Base-by-base conservation (phyloP, 1,140 invertebrate genomes). In the Lycorma delicatula region DNA sequence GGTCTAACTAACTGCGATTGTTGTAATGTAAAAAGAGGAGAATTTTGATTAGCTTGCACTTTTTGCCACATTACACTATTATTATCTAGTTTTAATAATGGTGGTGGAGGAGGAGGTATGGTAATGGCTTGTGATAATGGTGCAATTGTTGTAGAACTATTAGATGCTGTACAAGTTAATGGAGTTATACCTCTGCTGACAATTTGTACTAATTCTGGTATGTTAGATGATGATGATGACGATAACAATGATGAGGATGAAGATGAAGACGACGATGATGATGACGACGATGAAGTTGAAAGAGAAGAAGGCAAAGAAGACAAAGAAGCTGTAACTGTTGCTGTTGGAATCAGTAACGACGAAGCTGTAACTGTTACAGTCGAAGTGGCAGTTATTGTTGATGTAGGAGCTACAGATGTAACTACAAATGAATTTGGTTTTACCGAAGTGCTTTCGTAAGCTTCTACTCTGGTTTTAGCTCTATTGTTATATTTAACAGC, bases 401-500 rank as follows among this genome's bases (percentile, higher is more conserved):
- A 41, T 12, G 56, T 1, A 46, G 29, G 25, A 18, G 49, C 38
- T 47, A 55, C 54, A 2, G 55, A 12, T 9, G 25, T 46, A n/a
- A n/a, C n/a, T n/a, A n/a, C n/a, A n/a, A n/a, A n/a, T n/a, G n/a
- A n/a, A n/a, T n/a, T n/a, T n/a, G n/a, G n/a, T n/a, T n/a, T n/a
- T n/a, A n/a, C n/a, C 12, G 55, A 48, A 38, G 70, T 60, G 0
- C 76, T 75, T 51, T 89, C 87, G 61, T 84, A 90, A 0, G 87
- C 83, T 27, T 83, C 78, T 1, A 90, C 70, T 34, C 88, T 76
- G 68, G 86, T 89, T 62, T 87, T 83, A 2, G 89, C 85, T 7
- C 85, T 87, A 47, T 83, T 85, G 16, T 85, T 84, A 63, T 91
- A 91, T 51, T 82, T 85, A 0, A 79, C 77, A 0, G 87, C 85